phyloP scores from a whole-genome alignment of 2,888 invertebrate species.

The Uropetala carovei region DNA sequence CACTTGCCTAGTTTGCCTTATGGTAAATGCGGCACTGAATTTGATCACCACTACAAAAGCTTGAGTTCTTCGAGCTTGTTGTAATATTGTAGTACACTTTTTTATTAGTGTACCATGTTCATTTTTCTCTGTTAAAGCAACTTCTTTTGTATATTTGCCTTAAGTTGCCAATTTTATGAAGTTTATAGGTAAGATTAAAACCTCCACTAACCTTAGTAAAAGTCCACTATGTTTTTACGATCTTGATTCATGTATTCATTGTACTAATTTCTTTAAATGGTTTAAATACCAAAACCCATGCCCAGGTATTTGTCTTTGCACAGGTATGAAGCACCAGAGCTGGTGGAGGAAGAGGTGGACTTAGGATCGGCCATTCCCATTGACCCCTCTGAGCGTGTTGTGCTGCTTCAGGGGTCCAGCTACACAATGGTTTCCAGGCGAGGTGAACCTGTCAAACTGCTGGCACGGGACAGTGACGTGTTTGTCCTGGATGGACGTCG shows the following conservation, averaged over 20 bases:
- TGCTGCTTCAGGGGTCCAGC: slow-evolving; percentile 82
- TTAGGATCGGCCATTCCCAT: slow-evolving; percentile 80
- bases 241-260: background rate
- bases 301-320: slow-evolving; percentile 23
- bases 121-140: too few species aligned
- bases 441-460: slow-evolving; percentile 87
- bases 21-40: too few species aligned
- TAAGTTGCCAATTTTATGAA: too few species aligned
- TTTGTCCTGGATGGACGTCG: slow-evolving; percentile 88
- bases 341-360: slow-evolving; percentile 77
- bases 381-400: slow-evolving; percentile 82
- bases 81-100: too few species aligned
- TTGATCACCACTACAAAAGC: too few species aligned
- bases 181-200: too few species aligned
- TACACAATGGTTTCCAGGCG: slow-evolving; percentile 90
- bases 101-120: too few species aligned
- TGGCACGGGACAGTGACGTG: slow-evolving; percentile 85
- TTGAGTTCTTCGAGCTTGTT: too few species aligned
- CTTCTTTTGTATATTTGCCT: too few species aligned
- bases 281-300: slow-evolving; percentile 45
- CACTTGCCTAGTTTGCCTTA: too few species aligned
- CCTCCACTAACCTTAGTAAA: too few species aligned
- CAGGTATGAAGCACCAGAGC: slow-evolving; percentile 72
- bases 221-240: background rate
- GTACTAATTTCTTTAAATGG: slow-evolving; percentile 25